phyloP scores from a whole-genome alignment of 2,113 vertebrate species.

The Archocentrus centrarchus region DNA sequence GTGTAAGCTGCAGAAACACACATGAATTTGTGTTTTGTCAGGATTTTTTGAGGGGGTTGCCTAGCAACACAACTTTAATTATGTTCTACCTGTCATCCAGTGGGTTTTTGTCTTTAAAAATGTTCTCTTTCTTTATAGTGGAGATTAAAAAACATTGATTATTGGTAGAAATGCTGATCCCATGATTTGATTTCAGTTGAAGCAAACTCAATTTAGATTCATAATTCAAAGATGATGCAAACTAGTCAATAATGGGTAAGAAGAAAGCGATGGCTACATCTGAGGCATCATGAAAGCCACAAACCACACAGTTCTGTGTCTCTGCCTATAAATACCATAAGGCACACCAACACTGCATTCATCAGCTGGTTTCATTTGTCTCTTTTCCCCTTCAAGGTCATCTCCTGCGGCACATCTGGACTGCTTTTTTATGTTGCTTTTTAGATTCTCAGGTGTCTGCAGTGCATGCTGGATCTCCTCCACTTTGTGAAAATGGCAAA shows the following conservation, averaged over 20 bases:
- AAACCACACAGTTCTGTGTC: neutral
- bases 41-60: neutral
- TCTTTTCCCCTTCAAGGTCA: neutral
- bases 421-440: neutral
- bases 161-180: neutral
- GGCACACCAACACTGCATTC: neutral
- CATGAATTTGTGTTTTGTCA: constrained; percentile 8
- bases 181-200: neutral
- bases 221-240: neutral
- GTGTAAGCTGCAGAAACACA: neutral
- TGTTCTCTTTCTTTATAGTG: neutral
- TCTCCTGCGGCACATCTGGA: neutral
- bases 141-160: neutral
- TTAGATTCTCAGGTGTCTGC: too few relatives aligned
- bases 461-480: neutral
- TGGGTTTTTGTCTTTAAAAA: neutral
- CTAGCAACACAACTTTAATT: constrained; percentile 35
- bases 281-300: neutral
- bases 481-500: neutral
- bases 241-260: neutral
- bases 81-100: neutral
- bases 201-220: neutral
- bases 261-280: neutral
- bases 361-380: neutral
- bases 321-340: too few relatives aligned